Percentiles rank a stretch among this genome's conserved stretches.
Conservation (phyloP, 92 coral and sea anemone genomes). For the Bergia sp. region DNA sequence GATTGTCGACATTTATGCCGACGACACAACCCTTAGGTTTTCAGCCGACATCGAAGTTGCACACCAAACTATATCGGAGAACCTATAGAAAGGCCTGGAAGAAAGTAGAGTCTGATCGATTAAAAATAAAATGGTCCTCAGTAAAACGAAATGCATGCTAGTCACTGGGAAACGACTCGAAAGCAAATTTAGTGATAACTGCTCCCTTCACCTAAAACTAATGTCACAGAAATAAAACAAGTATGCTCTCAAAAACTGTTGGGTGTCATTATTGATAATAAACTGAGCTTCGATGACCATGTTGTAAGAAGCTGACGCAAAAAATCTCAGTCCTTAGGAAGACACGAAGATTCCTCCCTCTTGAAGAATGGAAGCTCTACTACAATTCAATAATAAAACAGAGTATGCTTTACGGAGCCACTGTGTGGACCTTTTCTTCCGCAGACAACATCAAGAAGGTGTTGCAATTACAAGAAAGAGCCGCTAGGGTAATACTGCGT, state of each 20-base stretch:
- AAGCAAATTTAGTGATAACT: background rate
- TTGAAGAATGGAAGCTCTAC: no score
- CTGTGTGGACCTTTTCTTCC: no score
- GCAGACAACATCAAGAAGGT: no score
- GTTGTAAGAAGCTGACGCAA: background rate
- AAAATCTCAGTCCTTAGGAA: no score
- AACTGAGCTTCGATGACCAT: conserved; percentile 51
- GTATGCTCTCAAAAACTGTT: conserved; percentile 40
- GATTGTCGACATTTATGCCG: background rate
- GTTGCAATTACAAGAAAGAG: no score
- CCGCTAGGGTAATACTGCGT: no score
- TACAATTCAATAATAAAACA: no score
- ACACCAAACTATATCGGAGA: background rate
- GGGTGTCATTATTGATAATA: conserved; percentile 30
- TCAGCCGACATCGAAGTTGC: background rate
- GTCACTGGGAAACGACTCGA: conserved; percentile 39
- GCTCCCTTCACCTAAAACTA: background rate
- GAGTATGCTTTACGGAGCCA: no score
- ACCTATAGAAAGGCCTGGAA: background rate
- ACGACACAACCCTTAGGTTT: background rate
- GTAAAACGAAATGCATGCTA: conserved; percentile 26
- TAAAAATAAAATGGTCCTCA: no score
- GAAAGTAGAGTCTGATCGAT: background rate
- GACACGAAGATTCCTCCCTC: no score
- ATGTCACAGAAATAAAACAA: conserved; percentile 19